Evolutionary conservation across 2,888 invertebrate species (phyloP).

Genomic region (Dryadula phaetusa): DNA sequence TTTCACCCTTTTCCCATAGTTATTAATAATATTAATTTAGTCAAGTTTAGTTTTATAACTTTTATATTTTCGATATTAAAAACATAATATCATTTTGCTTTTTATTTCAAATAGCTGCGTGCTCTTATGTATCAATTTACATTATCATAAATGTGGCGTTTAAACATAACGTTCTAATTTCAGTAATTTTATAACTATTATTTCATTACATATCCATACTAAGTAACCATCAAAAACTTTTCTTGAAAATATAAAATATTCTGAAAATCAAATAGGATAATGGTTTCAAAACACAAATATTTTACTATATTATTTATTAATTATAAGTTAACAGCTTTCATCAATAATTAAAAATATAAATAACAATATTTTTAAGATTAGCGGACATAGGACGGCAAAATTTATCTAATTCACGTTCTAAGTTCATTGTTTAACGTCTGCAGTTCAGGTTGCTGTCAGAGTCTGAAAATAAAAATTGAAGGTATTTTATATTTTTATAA

Average conservation of each 20-base stretch:
- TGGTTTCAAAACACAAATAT: slow-evolving; percentile 11
- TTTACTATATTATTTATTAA: slow-evolving; percentile 2
- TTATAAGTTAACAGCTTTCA: too few relatives aligned
- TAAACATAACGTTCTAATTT: too few relatives aligned
- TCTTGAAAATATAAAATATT: neutral
- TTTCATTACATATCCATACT: neutral
- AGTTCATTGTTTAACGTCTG: slow-evolving; percentile 47
- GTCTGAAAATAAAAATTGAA: slow-evolving; percentile 50
- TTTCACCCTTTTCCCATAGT: slow-evolving; percentile 62
- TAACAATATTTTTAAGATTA: slow-evolving; percentile 6
- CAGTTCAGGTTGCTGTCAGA: slow-evolving; percentile 51
- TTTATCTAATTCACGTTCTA: slow-evolving; percentile 14
- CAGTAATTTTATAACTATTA: neutral
- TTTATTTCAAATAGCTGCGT: neutral
- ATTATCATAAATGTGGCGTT: too few relatives aligned
- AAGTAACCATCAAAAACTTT: neutral
- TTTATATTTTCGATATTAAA: too few relatives aligned
- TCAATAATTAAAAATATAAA: slow-evolving; percentile 4
- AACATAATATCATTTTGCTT: neutral
- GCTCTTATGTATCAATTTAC: too few relatives aligned
- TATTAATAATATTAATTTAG: slow-evolving; percentile 26
- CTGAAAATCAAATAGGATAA: neutral
- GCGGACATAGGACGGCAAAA: slow-evolving; percentile 33
- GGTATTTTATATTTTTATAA: slow-evolving; percentile 3
- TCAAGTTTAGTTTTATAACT: neutral